phyloP scores from a whole-genome alignment of 2,888 invertebrate species.

The Caenorhabditis drosophilae region DNA sequence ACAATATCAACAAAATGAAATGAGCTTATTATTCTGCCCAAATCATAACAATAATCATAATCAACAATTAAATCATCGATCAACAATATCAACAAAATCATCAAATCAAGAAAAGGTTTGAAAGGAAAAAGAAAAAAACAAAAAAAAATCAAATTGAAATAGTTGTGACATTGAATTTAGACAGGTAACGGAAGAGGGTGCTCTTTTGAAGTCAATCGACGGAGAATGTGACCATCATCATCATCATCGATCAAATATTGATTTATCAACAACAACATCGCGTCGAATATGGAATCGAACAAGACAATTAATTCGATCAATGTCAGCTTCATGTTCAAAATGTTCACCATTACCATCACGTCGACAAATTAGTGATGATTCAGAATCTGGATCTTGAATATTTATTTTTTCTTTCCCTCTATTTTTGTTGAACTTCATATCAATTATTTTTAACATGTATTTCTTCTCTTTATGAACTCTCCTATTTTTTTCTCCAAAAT shows the following conservation, averaged over 20 bases:
- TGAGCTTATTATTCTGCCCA: neutral
- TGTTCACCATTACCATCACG: constrained; percentile 26
- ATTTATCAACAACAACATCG: no score
- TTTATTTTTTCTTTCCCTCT: neutral
- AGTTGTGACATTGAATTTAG: constrained; percentile 1
- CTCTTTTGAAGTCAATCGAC: constrained; percentile 21
- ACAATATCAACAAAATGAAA: constrained; percentile 13
- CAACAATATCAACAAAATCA: neutral
- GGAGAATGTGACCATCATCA: neutral
- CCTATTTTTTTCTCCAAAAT: neutral
- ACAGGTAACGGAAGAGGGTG: constrained; percentile 28
- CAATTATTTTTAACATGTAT: neutral
- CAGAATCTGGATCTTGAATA: constrained; percentile 17
- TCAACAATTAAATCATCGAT: constrained; percentile 2
- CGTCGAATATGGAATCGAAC: constrained; percentile 28
- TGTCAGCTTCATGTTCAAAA: constrained; percentile 30
- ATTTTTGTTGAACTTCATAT: neutral
- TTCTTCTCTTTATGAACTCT: neutral
- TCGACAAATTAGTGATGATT: constrained; percentile 33
- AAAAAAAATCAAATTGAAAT: neutral
- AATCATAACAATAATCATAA: constrained; percentile 10
- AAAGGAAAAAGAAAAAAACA: neutral
- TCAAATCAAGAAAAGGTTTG: neutral
- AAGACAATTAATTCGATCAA: constrained; percentile 16
- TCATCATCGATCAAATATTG: no score